Conservation (phyloP, 2,113 vertebrate species). For the Uropsilus gracilis region DNA sequence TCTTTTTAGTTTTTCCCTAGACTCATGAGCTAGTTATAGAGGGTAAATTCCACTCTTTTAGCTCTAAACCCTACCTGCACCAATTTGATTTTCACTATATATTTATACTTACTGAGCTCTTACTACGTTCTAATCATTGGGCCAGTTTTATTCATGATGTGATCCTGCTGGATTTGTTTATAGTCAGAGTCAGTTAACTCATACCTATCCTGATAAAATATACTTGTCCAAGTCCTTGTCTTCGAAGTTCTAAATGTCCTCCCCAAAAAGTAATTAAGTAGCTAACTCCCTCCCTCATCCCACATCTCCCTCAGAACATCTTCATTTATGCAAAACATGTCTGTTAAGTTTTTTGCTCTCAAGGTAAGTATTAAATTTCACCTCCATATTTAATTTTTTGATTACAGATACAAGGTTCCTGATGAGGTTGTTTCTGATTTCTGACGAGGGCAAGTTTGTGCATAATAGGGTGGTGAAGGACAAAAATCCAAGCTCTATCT, state of each 20-base stretch:
- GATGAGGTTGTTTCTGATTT: background rate
- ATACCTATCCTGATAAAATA: background rate
- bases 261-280: background rate
- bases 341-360: background rate
- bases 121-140: background rate
- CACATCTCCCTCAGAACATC: background rate
- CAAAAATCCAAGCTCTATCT: background rate
- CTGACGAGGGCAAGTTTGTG: background rate
- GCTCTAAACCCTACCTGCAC: background rate
- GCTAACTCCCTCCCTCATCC: background rate
- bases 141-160: background rate
- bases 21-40: background rate
- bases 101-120: background rate
- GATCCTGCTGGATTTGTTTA: background rate
- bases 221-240: background rate
- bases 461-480: background rate
- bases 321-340: background rate
- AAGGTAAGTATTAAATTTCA: background rate
- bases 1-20: background rate
- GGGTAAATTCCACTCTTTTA: background rate
- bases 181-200: constrained; percentile 1
- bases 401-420: background rate
- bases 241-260: background rate
- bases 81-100: background rate
- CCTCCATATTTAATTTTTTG: background rate